A percentile compares a stretch with the other conserved stretches of the same genome.
These are phyloP conservation scores for Cremastinae sp. DNA, from an alignment of 2,888 invertebrate genomes.

Conservation along the genomic window DNA sequence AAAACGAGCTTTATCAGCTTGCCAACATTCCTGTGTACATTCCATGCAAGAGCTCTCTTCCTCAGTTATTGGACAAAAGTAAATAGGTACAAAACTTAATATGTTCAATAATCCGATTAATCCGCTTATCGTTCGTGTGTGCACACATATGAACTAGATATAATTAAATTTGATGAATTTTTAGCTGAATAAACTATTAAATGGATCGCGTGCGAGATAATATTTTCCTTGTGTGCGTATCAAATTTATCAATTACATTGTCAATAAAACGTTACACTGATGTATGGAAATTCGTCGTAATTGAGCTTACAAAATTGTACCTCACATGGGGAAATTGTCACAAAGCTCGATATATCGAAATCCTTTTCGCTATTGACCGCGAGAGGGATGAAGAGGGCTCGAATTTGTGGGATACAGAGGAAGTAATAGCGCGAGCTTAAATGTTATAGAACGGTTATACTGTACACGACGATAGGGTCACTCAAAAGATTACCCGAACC, in stretches of 20 bases:
- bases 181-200: conserved; percentile 1
- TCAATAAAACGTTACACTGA: conserved; percentile 28
- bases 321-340: conserved; percentile 11
- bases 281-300: neutral
- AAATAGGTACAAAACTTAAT: conserved; percentile 24
- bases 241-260: conserved; percentile 31
- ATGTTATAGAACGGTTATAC: conserved; percentile 44
- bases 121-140: conserved; percentile 12
- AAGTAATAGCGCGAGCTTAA: conserved; percentile 46
- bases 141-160: neutral
- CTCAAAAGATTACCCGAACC: conserved; percentile 51
- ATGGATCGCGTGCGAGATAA: neutral
- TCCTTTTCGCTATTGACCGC: neutral
- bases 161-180: conserved; percentile 16
- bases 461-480: conserved; percentile 51
- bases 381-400: conserved; percentile 1
- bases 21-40: conserved; percentile 13
- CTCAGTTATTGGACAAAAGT: conserved; percentile 16
- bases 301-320: conserved; percentile 41
- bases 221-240: conserved; percentile 1
- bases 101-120: conserved; percentile 26
- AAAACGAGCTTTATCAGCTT: conserved; percentile 33
- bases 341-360: conserved; percentile 46
- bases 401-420: neutral
- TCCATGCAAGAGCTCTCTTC: neutral